phyloP scores from a whole-genome alignment of 2,888 invertebrate species.

The Camponotus fellah region DNA sequence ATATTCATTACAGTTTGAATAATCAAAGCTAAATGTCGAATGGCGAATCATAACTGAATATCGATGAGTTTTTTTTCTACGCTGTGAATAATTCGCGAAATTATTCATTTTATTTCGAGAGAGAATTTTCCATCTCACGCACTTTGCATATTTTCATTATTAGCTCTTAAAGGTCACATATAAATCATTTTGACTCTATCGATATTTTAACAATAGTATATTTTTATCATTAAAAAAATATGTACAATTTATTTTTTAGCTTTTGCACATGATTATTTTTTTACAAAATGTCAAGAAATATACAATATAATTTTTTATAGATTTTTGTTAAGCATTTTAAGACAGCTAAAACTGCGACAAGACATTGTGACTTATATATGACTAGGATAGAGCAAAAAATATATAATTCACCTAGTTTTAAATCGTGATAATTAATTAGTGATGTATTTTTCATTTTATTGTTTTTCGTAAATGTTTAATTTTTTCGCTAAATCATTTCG shows the following conservation, averaged over 20 bases:
- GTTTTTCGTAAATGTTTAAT: not conserved
- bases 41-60: not conserved
- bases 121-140: not conserved
- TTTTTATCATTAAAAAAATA: no score
- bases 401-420: not conserved
- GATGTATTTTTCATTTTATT: not conserved
- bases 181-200: no score
- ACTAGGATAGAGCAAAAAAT: no score
- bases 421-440: constrained; percentile 4
- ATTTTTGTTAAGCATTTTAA: no score
- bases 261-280: no score
- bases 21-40: not conserved
- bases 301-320: no score
- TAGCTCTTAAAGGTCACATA: no score
- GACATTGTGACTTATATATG: no score
- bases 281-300: no score
- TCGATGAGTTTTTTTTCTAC: not conserved
- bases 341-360: no score
- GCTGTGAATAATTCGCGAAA: constrained; percentile 10
- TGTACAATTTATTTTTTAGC: no score
- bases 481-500: not conserved
- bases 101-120: constrained; percentile 4
- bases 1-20: not conserved
- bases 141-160: not conserved
- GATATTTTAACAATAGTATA: no score